These are phyloP conservation scores for Aphodius sticticus DNA, from an alignment of 2,888 invertebrate species.

Conservation along the genomic window DNA sequence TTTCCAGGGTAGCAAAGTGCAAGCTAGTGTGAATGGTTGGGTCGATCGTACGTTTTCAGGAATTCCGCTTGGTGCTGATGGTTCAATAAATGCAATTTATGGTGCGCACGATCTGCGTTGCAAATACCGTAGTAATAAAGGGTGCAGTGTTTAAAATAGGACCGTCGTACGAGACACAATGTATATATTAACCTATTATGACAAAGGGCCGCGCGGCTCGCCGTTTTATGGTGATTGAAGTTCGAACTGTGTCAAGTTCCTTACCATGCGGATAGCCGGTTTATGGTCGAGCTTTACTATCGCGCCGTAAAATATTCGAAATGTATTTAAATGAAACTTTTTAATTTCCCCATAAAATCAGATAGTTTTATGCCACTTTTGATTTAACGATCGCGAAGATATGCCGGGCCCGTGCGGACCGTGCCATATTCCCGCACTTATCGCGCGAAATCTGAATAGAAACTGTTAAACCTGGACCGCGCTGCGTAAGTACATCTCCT, in stretches of 20 bases:
- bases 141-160: constrained; percentile 26
- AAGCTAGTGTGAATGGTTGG: not conserved
- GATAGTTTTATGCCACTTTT: constrained; percentile 57
- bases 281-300: constrained; percentile 57
- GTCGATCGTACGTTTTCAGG: constrained; percentile 5
- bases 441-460: constrained; percentile 48
- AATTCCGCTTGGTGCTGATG: not conserved
- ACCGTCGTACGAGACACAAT: constrained; percentile 30
- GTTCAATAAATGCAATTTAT: constrained; percentile 18
- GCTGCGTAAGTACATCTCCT: constrained; percentile 47
- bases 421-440: constrained; percentile 44
- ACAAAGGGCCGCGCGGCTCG: constrained; percentile 51
- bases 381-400: constrained; percentile 53
- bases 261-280: constrained; percentile 55
- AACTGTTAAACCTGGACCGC: constrained; percentile 47
- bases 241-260: constrained; percentile 57
- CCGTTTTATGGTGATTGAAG: constrained; percentile 59
- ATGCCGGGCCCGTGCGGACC: constrained; percentile 44
- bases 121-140: constrained; percentile 33
- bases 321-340: constrained; percentile 59
- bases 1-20: not conserved
- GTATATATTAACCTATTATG: constrained; percentile 54
- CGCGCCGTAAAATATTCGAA: constrained; percentile 56
- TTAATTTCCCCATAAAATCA: constrained; percentile 58
- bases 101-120: constrained; percentile 28